Base-by-base conservation (phyloP, 2,888 invertebrate genomes). In the Oligia latruncula region DNA sequence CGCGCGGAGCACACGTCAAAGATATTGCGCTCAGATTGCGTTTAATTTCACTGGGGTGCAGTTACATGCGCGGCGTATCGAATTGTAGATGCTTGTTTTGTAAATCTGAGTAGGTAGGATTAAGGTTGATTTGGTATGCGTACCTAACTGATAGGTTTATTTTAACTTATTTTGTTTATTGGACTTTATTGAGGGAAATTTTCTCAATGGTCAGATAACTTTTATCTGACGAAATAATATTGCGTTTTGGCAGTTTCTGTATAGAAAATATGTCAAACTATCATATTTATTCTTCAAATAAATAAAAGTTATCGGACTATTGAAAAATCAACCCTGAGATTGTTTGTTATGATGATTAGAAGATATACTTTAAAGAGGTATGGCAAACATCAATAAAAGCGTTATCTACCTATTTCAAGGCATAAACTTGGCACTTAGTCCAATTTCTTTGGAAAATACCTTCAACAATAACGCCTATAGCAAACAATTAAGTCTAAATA, bases 11-110 rank as follows among this genome's bases (percentile, higher is more conserved):
- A 91, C 91, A 93, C 93, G 95, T 93, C 93, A 93, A 91, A 90
- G 91, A 92, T 93, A 93, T 93, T 93, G 92, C 91, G 90, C 83
- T 90, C 91, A 89, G 92, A 93, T 93, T 93, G 92, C 92, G 91
- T 93, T 93, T 93, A 89, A 89, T 90, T 89, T 89, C 67, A 81
- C 88, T 90, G 88, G 89, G 91, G 93, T 91, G 93, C 92, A 93
- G 90, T 89, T 89, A 85, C 88, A 85, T 75, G 70, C 83, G 79
- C 83, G 79, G 71, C 71, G 88, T 90, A 89, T 86, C 88, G 87
- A 88, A 89, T 90, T 87, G 84, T 80, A 87, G 87, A 86, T 86
- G 70, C 77, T 88, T 86, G 87, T 87, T 87, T 87, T 87, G 84
- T 86, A 86, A 87, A 87, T 83, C 81, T 76, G 83, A 86, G 64